Base-by-base conservation (phyloP, 1,140 invertebrate species). In the Drosophila nigromelanica region DNA sequence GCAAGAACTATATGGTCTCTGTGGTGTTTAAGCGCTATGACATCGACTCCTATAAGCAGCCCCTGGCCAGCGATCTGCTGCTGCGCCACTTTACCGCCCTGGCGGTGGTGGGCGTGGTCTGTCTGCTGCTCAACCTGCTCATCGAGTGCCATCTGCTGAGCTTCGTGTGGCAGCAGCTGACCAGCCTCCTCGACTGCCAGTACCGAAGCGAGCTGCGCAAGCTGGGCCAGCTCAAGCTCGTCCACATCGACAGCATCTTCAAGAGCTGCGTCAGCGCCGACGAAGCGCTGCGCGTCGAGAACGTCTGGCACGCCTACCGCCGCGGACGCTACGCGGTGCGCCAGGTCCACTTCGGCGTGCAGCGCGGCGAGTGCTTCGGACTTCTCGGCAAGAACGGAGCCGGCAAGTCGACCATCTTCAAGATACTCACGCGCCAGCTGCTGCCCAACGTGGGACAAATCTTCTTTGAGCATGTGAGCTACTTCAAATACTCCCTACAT, bases 381-480 rank as follows among this genome's bases (percentile, higher is more conserved):
- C 85, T 97, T 10, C 90, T 97, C 27, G 96, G 96, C 15, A 93
- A 95, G 59, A 96, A 96, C 83, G 95, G 95, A 11, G 94, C 94
- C 0, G 95, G 95, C 4, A 96, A 96, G 90, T 95, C 95, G 0
- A 95, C 95, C 0, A 96, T 95, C 11, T 96, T 96, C 90, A 94
- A 94, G 54, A 94, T 96, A 93, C 90, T 96, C 43, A 96, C 96
- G 0, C 95, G 95, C 1, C 95, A 96, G 66, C 55, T 94, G 62
- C 86, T 92, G 12, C 93, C 93, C 1, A 92, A 93, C 39, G 76
- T 93, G 4, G 95, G 94, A 0, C 90, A 27, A 90, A 94, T 77
- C 90, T 92, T 83, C 89, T 92, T 74, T 11, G 89, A 92, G 42
- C 83, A 86, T 35, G 80, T 85, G 40, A 39, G 73, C 67, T 89